phyloP scores from a whole-genome alignment of 2,113 vertebrate species.

The Oceanodroma tethys region DNA sequence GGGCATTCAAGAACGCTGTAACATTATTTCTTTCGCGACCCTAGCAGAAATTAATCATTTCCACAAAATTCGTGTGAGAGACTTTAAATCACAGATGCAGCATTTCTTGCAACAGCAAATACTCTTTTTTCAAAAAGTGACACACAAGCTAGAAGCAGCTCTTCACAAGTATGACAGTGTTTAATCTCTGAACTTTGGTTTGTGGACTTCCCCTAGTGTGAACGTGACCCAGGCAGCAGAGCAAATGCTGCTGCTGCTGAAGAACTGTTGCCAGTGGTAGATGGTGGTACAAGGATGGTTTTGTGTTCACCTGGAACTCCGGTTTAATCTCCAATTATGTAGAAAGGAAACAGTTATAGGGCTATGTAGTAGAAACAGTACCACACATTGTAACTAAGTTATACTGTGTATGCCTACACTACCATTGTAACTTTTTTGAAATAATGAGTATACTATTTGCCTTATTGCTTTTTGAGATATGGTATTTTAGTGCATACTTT shows the following conservation, averaged over 20 bases:
- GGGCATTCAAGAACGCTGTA: constrained; percentile 93
- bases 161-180: constrained; percentile 92
- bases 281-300: constrained; percentile 64
- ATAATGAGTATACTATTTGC: constrained; percentile 80
- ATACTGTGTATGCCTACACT: constrained; percentile 81
- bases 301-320: constrained; percentile 49
- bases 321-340: constrained; percentile 53
- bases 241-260: constrained; percentile 41
- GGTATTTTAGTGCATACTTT: constrained; percentile 74
- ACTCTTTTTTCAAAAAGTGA: constrained; percentile 94
- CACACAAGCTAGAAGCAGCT: constrained; percentile 92
- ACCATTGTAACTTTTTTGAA: constrained; percentile 78
- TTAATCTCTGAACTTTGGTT: constrained; percentile 69
- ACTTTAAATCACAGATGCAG: constrained; percentile 97
- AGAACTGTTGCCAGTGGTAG: constrained; percentile 61
- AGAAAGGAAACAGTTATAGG: constrained; percentile 72
- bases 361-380: constrained; percentile 76
- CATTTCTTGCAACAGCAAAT: constrained; percentile 96
- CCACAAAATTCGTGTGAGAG: constrained; percentile 92
- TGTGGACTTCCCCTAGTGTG: background rate
- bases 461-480: constrained; percentile 81
- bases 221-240: background rate
- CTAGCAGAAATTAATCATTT: constrained; percentile 98
- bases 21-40: constrained; percentile 97
- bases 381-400: constrained; percentile 80